These are phyloP conservation scores for Melanotaenia pygmaea DNA, from an alignment of 2,797 vertebrate genomes.

Conservation along the genomic window DNA sequence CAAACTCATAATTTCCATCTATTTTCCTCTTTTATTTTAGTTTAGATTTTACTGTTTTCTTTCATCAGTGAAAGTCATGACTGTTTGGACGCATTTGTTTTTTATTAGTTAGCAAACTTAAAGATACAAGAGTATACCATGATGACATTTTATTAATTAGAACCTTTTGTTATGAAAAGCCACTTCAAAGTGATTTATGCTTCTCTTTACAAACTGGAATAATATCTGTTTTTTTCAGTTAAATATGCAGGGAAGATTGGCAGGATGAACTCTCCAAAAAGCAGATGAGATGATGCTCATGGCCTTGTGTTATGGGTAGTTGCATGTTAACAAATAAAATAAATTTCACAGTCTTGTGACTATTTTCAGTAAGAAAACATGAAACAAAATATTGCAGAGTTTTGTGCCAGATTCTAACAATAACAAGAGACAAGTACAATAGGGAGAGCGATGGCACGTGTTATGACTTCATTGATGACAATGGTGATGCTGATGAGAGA, in stretches of 20 bases:
- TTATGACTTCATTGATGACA: slow-evolving; percentile 1
- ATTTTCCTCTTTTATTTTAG: neutral
- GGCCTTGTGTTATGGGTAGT: neutral
- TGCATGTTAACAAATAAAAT: neutral
- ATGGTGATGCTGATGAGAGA: neutral
- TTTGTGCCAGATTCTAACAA: neutral
- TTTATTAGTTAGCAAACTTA: neutral
- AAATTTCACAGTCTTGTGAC: neutral
- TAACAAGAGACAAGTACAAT: neutral
- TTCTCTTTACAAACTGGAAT: neutral
- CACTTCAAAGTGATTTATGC: neutral
- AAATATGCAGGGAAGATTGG: neutral
- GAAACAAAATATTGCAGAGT: slow-evolving; percentile 1
- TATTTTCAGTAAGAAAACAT: neutral
- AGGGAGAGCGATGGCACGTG: neutral
- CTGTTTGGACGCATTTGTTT: neutral
- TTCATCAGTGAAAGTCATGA: neutral
- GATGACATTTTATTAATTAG: neutral
- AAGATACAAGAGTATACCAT: neutral
- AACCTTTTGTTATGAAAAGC: neutral
- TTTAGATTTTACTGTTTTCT: neutral
- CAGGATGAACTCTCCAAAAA: neutral
- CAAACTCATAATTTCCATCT: slow-evolving; percentile 33
- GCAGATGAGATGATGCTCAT: neutral
- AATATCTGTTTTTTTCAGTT: neutral